Conservation (phyloP, 2,113 vertebrate species). For the Telmatochromis bifrenatus region DNA sequence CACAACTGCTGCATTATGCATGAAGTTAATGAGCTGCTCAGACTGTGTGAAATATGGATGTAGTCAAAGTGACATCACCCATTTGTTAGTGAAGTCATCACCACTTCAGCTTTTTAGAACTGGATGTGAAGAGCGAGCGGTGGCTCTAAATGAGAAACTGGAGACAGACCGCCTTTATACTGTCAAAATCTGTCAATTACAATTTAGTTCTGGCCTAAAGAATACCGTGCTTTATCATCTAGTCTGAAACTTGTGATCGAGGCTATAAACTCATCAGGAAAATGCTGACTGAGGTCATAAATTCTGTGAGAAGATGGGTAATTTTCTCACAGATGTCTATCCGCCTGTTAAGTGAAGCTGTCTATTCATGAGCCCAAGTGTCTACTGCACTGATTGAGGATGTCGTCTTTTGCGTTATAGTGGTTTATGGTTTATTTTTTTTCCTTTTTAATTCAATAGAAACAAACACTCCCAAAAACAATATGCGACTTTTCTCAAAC, state of each 20-base stretch:
- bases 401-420: background rate
- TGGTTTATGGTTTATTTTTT: rapidly evolving
- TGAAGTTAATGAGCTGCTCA: background rate
- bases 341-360: background rate
- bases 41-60: background rate
- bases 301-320: background rate
- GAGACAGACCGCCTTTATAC: background rate
- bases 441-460: background rate
- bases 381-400: background rate
- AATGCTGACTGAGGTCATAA: background rate
- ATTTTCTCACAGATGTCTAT: background rate
- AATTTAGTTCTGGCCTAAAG: background rate
- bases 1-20: background rate
- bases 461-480: background rate
- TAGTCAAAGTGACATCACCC: background rate
- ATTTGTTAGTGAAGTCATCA: background rate
- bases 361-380: background rate
- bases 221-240: background rate
- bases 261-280: background rate
- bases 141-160: background rate
- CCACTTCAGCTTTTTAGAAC: background rate
- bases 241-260: background rate
- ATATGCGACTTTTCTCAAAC: background rate
- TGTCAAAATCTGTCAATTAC: background rate
- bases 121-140: background rate